Base-by-base conservation (phyloP, 2,888 invertebrate species). In the Xestia c-nigrum region DNA sequence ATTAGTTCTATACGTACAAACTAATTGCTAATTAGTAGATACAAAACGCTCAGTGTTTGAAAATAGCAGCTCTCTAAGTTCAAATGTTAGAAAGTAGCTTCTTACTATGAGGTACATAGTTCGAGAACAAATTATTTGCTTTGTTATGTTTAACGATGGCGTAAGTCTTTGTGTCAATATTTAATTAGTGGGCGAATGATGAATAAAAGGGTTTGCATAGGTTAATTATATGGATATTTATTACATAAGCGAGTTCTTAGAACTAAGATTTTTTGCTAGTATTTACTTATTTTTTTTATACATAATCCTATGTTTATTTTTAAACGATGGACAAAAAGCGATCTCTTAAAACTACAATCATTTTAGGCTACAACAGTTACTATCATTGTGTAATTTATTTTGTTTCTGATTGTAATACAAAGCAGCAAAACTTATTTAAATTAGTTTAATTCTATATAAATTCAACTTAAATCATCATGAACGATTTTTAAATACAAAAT, bases 11-110 rank as follows among this genome's bases (percentile, higher is more conserved):
- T 3, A 31, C 6, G 50, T n/a, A n/a, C 16, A n/a, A 43, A 16
- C 19, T 14, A 50, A 31, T 16, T 31, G 46, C 16, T 70, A 38
- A 40, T 10, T 55, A 16, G 3, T 57, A 69, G 0, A 52, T 1
- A 61, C 9, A 21, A 64, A 38, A 65, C 21, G 55, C n/a, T 31
- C 3, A 47, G 55, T 46, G 19, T 52, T 73, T 67, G 79, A 72
- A 79, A 83, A n/a, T n/a, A n/a, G 31, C 65, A 14, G 6, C 59
- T 83, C 31, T 83, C 65, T 69, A 72, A 81, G 68, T 77, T 65
- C 14, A 74, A 55, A 72, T 75, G 57, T 50, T 79, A 75, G 83
- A 83, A 79, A 83, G 79, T 72, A 19, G 19, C 12, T 57, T 59
- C 21, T 61, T 43, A 63, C 19, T 5, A 6, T 6, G n/a, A 5